Evolutionary conservation across 1,140 invertebrate genomes (phyloP).

Genomic region (Belonocnema kinseyi): DNA sequence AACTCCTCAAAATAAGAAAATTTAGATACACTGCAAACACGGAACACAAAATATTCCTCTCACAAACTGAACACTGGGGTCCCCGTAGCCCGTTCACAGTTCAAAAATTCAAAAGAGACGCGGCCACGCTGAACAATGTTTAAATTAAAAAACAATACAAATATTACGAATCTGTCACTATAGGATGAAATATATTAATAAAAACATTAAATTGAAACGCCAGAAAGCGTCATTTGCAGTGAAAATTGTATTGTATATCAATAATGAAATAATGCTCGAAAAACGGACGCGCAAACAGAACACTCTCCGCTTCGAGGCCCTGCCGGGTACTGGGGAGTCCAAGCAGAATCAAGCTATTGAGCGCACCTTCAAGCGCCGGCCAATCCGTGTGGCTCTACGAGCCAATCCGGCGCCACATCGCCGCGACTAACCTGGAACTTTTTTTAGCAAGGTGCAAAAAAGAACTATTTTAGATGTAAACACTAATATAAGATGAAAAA

Average conservation of each 20-base stretch:
- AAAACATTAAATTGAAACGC: constrained; percentile 36
- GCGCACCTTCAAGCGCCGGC: constrained; percentile 65
- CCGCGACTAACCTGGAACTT: constrained; percentile 51
- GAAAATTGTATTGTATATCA: background rate
- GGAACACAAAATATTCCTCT: constrained; percentile 43
- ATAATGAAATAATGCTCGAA: constrained; percentile 36
- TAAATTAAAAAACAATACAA: background rate
- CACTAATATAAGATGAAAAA: background rate
- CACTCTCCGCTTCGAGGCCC: constrained; percentile 67
- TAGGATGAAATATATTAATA: constrained; percentile 29
- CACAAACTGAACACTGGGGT: constrained; percentile 13
- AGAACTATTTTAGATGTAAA: background rate
- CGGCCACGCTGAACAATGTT: constrained; percentile 3
- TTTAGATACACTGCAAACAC: constrained; percentile 1
- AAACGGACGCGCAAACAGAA: constrained; percentile 52
- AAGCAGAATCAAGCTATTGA: constrained; percentile 70
- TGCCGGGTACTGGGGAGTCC: constrained; percentile 69
- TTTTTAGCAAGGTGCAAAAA: constrained; percentile 18
- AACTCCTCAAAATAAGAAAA: constrained; percentile 14
- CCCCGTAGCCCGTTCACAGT: background rate
- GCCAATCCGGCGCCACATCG: constrained; percentile 56
- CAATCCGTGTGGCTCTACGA: constrained; percentile 61
- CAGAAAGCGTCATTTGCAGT: constrained; percentile 23
- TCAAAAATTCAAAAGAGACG: constrained; percentile 28
- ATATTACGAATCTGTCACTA: constrained; percentile 30